Evolutionary conservation across 1,140 invertebrate species (phyloP), one percentile per base, ranked within the genome.

Genomic region (Dolichoris vasculosae): DNA sequence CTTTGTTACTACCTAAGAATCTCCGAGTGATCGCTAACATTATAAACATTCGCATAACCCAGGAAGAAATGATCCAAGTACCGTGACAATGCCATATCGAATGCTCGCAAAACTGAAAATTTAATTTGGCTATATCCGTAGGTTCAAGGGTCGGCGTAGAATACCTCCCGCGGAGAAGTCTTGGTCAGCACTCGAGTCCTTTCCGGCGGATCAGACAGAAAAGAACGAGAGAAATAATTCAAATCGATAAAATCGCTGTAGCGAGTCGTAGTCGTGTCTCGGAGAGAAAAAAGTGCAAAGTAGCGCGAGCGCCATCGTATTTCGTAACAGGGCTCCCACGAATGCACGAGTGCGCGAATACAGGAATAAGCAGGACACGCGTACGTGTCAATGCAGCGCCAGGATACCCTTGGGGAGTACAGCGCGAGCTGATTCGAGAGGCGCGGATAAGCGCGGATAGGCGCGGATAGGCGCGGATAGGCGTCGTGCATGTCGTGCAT

Each of bases 401-500:
- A 2, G 9, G 20, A 59, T 26, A 20, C 6, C 55, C 20, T 15
- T 51, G 3, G 55, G 23, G 55, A 26, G 55, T 26, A 59, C 2
- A 59, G 13, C 55, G 26, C 48, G 15, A 51, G 48, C 48, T 7
- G 20, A 59, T 59, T 23, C 55, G 20, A 13, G 2, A 59, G 0
- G 55, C 55, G 13, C 7, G 26, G 2, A 59, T 59, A 59, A 13
- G 23, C 55, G 20, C 0, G n/a, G n/a, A n/a, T n/a, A n/a, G n/a
- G n/a, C n/a, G n/a, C n/a, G n/a, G n/a, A n/a, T 20, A 81, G 20
- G 40, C 40, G 40, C 9, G n/a, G 79, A 35, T 63, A 67, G 78
- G 32, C 79, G 82, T n/a, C n/a, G n/a, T n/a, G n/a, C n/a, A n/a
- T n/a, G n/a, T n/a, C 83, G 84, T 73, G 78, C 80, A 48, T 83